A percentile compares a stretch with the other conserved stretches of the same genome.
These are phyloP conservation scores for Byasa hedistus DNA, from an alignment of 2,888 invertebrate species.

Conservation along the genomic window DNA sequence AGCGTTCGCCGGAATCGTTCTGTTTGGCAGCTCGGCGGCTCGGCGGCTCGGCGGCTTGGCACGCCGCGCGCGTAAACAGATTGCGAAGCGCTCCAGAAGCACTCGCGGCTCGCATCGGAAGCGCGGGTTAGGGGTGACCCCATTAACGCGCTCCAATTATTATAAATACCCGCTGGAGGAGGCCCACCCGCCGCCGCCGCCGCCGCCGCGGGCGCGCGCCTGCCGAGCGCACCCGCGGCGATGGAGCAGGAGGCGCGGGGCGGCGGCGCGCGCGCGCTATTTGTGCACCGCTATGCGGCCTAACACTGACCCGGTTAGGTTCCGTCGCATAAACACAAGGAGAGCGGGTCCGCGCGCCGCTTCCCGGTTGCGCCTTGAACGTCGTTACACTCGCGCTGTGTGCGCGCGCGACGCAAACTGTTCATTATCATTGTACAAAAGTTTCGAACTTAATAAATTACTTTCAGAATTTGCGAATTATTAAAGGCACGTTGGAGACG, in stretches of 20 bases:
- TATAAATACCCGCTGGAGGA: slow-evolving; percentile 25
- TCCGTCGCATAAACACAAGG: slow-evolving; percentile 68
- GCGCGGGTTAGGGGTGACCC: slow-evolving; percentile 41
- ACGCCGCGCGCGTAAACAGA: too few species aligned
- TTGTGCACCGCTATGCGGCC: slow-evolving; percentile 75
- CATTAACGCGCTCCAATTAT: slow-evolving; percentile 21
- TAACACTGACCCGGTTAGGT: slow-evolving; percentile 78
- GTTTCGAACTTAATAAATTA: too few species aligned
- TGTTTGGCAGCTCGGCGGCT: too few species aligned
- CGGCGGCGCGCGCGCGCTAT: slow-evolving; percentile 52
- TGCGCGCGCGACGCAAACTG: too few species aligned
- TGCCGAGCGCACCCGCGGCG: too few species aligned
- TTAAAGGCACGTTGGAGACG: too few species aligned
- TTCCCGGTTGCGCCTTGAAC: slow-evolving; percentile 25
- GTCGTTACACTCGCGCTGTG: too few species aligned
- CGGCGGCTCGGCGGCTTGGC: slow-evolving; percentile 59
- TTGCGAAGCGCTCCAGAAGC: slow-evolving; percentile 56
- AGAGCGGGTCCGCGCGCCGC: slow-evolving; percentile 32
- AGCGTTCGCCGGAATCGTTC: too few species aligned
- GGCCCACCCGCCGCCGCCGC: too few species aligned
- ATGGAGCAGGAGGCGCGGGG: slow-evolving; percentile 28
- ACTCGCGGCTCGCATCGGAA: slow-evolving; percentile 47
- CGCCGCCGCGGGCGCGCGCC: too few species aligned
- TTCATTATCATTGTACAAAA: too few species aligned
- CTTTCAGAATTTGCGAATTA: too few species aligned